Percentiles rank a stretch among this genome's conserved stretches.
Evolutionary conservation across 2,113 vertebrate species (phyloP).

Genomic region (Felis chaus): DNA sequence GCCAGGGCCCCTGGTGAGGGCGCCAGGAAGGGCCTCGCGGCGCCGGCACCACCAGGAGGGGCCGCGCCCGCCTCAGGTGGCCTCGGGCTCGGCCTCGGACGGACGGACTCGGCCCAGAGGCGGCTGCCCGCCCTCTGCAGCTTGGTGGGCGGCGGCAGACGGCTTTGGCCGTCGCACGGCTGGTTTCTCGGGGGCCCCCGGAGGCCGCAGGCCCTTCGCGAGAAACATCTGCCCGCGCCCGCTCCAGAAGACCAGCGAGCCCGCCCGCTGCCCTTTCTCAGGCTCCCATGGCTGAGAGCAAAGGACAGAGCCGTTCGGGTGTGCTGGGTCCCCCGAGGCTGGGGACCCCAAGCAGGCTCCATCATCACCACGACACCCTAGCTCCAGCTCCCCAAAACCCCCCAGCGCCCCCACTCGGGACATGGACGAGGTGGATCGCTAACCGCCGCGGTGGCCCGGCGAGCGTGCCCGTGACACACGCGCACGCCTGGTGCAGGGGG

Average conservation of each 20-base stretch:
- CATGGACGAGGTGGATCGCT: rapidly evolving
- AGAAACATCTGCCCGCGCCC: rapidly evolving
- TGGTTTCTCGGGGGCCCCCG: neutral
- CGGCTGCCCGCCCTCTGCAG: neutral
- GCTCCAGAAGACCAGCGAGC: rapidly evolving
- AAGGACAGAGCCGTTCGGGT: neutral
- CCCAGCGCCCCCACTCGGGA: rapidly evolving
- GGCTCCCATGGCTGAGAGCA: neutral
- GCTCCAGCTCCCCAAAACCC: neutral
- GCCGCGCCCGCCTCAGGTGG: neutral
- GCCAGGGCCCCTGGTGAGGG: too few relatives aligned
- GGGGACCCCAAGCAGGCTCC: neutral
- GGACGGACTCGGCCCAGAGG: neutral
- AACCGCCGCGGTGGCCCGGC: rapidly evolving
- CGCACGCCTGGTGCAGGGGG: too few relatives aligned
- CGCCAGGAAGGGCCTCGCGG: neutral
- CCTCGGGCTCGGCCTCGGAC: too few relatives aligned
- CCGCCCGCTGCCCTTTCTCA: rapidly evolving
- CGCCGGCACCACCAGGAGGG: neutral
- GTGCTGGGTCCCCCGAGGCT: rapidly evolving
- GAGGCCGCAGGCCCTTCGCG: neutral
- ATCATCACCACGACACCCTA: rapidly evolving
- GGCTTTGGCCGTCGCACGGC: neutral
- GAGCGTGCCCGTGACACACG: rapidly evolving
- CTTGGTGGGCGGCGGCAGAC: neutral